Evolutionary conservation across 2,113 vertebrate genomes (phyloP).

Genomic region (Ctenomys sociabilis): DNA sequence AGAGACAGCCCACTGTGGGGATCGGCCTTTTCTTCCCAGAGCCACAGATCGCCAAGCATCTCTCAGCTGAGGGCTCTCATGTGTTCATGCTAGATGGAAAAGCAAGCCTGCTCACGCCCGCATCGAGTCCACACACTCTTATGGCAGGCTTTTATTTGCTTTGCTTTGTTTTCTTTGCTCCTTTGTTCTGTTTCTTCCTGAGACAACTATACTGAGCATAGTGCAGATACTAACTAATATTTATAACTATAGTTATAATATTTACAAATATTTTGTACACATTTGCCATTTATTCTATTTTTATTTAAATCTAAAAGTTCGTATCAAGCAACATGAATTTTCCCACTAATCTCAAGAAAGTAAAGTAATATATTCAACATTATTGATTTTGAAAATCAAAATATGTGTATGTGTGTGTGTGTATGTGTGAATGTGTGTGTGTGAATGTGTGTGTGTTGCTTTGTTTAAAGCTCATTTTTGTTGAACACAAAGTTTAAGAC

Average conservation of each 20-base stretch:
- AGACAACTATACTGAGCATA: not conserved
- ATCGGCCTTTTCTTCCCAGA: not conserved
- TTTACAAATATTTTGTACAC: too few relatives aligned
- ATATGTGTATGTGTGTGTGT: too few relatives aligned
- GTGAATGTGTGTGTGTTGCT: too few relatives aligned
- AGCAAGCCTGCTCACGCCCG: not conserved
- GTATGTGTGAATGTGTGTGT: too few relatives aligned
- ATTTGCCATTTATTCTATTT: not conserved
- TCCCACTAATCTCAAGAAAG: not conserved
- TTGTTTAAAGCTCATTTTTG: not conserved
- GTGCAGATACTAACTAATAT: not conserved
- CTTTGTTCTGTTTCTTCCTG: not conserved
- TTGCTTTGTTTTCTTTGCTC: not conserved
- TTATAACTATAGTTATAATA: too few relatives aligned
- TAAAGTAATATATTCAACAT: not conserved
- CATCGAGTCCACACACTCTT: not conserved
- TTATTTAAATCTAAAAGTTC: not conserved
- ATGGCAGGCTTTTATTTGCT: not conserved
- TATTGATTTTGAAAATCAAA: constrained; percentile 44
- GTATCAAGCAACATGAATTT: not conserved
- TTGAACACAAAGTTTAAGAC: not conserved
- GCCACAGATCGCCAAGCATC: not conserved
- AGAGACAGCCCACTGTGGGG: not conserved
- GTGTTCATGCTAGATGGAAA: not conserved
- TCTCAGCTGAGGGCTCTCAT: too few relatives aligned